Evolutionary conservation across 2,113 vertebrate genomes (phyloP).

Genomic region (Notothenia rossii): DNA sequence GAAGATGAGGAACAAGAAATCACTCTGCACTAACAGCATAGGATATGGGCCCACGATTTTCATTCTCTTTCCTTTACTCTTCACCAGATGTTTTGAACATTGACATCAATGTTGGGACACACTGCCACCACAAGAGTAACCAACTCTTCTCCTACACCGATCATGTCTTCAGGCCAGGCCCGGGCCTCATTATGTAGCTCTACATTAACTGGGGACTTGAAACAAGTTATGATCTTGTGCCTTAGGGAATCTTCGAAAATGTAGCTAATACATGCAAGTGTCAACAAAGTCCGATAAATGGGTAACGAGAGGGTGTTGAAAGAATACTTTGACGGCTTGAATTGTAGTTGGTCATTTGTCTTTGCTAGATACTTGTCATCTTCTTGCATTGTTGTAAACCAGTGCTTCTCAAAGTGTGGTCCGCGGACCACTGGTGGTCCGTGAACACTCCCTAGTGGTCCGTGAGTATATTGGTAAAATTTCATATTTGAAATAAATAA

Average conservation of each 20-base stretch:
- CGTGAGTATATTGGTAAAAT: too few species aligned
- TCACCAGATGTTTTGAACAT: slow-evolving; percentile 1
- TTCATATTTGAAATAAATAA: too few species aligned
- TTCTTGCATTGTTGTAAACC: background rate
- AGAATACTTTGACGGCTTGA: slow-evolving; percentile 6
- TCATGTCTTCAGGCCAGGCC: background rate
- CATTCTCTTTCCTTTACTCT: background rate
- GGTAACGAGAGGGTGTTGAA: background rate
- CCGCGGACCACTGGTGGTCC: too few species aligned
- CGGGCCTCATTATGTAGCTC: background rate
- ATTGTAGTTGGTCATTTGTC: too few species aligned
- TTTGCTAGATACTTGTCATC: background rate
- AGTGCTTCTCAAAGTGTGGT: too few species aligned
- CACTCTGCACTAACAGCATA: slow-evolving; percentile 58
- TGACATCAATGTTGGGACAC: slow-evolving; percentile 9
- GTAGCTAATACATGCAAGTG: slow-evolving; percentile 28
- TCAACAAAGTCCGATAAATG: slow-evolving; percentile 41
- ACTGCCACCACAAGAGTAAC: slow-evolving; percentile 22
- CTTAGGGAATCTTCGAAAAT: slow-evolving; percentile 20
- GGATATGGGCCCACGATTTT: background rate
- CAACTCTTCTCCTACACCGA: background rate
- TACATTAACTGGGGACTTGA: slow-evolving; percentile 1
- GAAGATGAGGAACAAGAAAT: slow-evolving; percentile 81
- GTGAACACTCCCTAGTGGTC: too few species aligned
- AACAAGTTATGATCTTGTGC: slow-evolving; percentile 35